Conservation (phyloP, 2,888 invertebrate species). For the Clusia tigrina region DNA sequence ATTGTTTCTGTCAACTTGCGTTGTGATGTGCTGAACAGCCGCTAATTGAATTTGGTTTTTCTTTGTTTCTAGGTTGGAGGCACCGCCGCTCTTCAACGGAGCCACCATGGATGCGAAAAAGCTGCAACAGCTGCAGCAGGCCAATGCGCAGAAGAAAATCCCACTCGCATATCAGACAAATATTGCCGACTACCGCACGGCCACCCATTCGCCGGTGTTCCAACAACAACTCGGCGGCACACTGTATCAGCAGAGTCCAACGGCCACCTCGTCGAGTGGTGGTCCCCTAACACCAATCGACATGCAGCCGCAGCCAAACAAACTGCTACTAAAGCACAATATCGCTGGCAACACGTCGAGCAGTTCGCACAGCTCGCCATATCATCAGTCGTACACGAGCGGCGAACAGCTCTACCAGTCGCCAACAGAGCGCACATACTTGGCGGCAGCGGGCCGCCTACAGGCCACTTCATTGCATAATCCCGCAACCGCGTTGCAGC, state of each 20-base stretch:
- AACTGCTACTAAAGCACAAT: constrained; percentile 45
- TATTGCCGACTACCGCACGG: constrained; percentile 66
- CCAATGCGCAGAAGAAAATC: constrained; percentile 65
- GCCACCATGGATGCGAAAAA: constrained; percentile 75
- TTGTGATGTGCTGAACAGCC: constrained; percentile 5
- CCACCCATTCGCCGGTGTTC: constrained; percentile 67
- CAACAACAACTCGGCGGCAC: constrained; percentile 40
- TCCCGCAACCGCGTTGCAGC: constrained; percentile 63
- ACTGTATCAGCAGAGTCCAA: constrained; percentile 55
- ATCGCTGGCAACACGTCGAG: constrained; percentile 45
- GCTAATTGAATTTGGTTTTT: constrained; percentile 4
- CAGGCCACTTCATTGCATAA: constrained; percentile 51
- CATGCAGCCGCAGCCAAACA: constrained; percentile 59
- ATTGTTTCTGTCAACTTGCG: constrained; percentile 1
- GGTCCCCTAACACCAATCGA: constrained; percentile 60
- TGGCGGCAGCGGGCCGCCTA: constrained; percentile 59
- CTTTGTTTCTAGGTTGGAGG: constrained; percentile 71
- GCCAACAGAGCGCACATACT: constrained; percentile 68
- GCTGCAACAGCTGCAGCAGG: constrained; percentile 65
- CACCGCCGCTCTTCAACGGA: constrained; percentile 72
- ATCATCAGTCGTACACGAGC: constrained; percentile 67
- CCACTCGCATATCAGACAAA: constrained; percentile 65
- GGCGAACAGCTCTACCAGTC: constrained; percentile 62
- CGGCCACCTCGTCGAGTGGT: constrained; percentile 57
- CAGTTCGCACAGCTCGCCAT: constrained; percentile 58